These are phyloP conservation scores for Bergia puertoricense DNA, from an alignment of 92 coral and sea anemone species.

Conservation along the genomic window DNA sequence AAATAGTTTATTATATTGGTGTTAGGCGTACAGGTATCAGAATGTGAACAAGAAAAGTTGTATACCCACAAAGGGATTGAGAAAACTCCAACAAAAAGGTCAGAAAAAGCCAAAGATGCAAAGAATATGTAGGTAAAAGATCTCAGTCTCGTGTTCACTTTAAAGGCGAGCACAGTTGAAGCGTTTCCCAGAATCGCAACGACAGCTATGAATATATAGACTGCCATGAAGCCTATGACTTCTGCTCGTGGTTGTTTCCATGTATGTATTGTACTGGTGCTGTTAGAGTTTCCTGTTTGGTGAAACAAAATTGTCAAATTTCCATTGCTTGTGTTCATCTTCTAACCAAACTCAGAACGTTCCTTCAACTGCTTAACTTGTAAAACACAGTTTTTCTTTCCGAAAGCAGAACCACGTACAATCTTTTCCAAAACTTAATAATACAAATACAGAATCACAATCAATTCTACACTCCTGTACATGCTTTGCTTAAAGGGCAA, in stretches of 20 bases:
- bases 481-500: not conserved
- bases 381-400: too few species aligned
- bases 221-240: not conserved
- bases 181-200: conserved; percentile 40
- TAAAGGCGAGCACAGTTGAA: conserved; percentile 34
- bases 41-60: not conserved
- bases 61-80: conserved; percentile 47
- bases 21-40: not conserved
- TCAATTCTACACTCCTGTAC: not conserved
- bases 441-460: too few species aligned
- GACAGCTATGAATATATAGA: conserved; percentile 22
- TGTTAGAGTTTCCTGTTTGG: not conserved
- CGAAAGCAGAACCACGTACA: not conserved
- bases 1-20: not conserved
- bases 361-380: not conserved
- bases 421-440: not conserved
- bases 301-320: too few species aligned
- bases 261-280: not conserved
- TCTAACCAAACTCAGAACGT: not conserved
- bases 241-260: not conserved
- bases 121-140: conserved; percentile 33
- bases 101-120: conserved; percentile 45
- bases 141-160: conserved; percentile 35
- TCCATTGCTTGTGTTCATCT: not conserved
- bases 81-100: conserved; percentile 35